Base-by-base conservation (phyloP, 2,797 vertebrate species). In the Paratrypauchen microcephalus region DNA sequence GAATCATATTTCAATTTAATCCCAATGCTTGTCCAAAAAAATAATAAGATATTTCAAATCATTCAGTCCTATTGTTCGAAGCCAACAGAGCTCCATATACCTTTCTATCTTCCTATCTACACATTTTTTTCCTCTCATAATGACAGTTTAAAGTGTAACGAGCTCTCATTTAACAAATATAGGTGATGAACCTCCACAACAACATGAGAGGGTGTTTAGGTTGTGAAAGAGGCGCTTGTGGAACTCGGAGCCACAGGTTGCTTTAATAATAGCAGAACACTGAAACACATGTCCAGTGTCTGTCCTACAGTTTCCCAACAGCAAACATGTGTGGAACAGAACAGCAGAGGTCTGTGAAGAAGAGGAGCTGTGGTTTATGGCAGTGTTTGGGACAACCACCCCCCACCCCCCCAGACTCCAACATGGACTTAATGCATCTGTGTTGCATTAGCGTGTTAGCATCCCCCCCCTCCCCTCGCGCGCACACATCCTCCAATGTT, bases 381-480 rank as follows among this genome's bases (percentile, higher is more conserved):
- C 76, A 66, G 41, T 68, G 66, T 48, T 68, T 24, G 63, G 24
- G 65, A 67, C 62, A 52, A 69, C 36, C 16, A 69, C 36, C 16
- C 65, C 15, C 65, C 58, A 28, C 16, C 65, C 15, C 65, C 58
- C 36, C 74, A 50, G 69, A 65, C 68, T 85, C 75, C 52, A 62
- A 72, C 74, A 68, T 64, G 66, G 66, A 77, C 70, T 77, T 73
- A 74, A 83, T 83, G 81, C 85, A 91, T 90, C 86, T 89, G 85
- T 81, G 70, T 89, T 62, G 81, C 75, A 85, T 90, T 86, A 83
- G 61, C 70, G 55, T 72, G 79, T 78, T 69, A 76, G 78, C 68
- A 74, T 73, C 77, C 65, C 68, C 75, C 75, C 68, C 68, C 56
- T 24, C 9, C 21, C 9, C 52, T 55, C 69, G 70, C 61, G 62